Base-by-base conservation (phyloP, 2,113 vertebrate genomes). In the Engraulis encrasicolus region DNA sequence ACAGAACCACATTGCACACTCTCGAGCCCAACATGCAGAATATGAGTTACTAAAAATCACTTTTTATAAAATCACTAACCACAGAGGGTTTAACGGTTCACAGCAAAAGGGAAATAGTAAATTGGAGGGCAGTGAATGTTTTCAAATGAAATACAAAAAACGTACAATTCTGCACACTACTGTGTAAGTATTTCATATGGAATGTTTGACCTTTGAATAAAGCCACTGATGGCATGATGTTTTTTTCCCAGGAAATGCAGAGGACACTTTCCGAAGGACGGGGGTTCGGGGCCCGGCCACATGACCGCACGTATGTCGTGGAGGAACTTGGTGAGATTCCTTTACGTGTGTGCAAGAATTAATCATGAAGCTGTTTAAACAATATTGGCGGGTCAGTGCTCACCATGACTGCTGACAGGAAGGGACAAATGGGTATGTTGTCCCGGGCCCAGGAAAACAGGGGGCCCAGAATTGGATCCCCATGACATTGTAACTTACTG, bases 201-300 rank as follows among this genome's bases (percentile, higher is more conserved):
- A 85, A 52, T 83, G 50, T 85, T 31, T 20, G 50, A 61, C 80
- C 83, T 82, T 86, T 34, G 23, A 78, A 84, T 80, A 87, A 84
- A 84, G 20, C 80, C 82, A 81, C 66, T 81, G 78, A 49, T 50
- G 80, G 54, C 17, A 77, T 66, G 40, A 1, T 49, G 31, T 78
- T 71, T 86, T 58, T 71, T 86, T 40, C 37, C 58, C 80, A 82
- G 80, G 77, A 61, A 77, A 78, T 82, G 71, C 50, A 84, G 11
- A 74, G 31, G 31, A 74, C 66, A 74, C 31, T 74, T 74, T 74
- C 66, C 66, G 31, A 34, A 74, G 66, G n/a, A n/a, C n/a, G n/a
- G n/a, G 14, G 27, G 66, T 34, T 74, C 31, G 66, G 27, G 66
- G 31, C 9, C 9, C 66, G 14, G 27, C 15, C 61, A 34, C 61